Base-by-base conservation (phyloP, 2,888 invertebrate genomes). In the Leucoptera coffeella region DNA sequence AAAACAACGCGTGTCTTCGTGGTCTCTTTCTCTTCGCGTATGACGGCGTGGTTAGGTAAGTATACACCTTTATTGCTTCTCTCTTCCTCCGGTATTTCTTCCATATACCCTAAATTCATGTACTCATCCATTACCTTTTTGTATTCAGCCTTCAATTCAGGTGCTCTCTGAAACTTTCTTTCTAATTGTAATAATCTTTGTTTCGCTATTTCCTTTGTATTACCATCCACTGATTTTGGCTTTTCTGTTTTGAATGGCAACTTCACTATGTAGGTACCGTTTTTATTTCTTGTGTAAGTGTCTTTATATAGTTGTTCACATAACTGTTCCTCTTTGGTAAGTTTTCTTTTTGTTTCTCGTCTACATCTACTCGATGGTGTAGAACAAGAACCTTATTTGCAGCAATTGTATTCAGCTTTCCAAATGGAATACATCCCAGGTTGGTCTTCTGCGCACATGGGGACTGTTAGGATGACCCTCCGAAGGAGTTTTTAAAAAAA, bases 21-120 rank as follows among this genome's bases (percentile, higher is more conserved):
- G 40, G 0, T 42, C 3, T 25, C 26, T 13, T 31, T 38, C 19
- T 42, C 40, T 6, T 39, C 32, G 3, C 38, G 32, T 4, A 42
- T 17, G 1, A 47, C 40, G 0, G 40, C 36, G 15, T 40, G 43
- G 26, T 45, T 43, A 5, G 45, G 43, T 17, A 45, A 26, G 23
- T 41, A 42, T 1, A 37, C 35, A 2, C 32, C 25, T 3, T 29
- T 11, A 9, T 13, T 15, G 3, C 26, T 29, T 1, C 12, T 13
- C 12, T 28, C 14, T 6, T 35, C 26, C n/a, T 15, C 22, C 13
- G 30, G 23, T 2, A 35, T 28, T 15, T n/a, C n/a, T n/a, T n/a
- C n/a, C n/a, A n/a, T n/a, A n/a, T n/a, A n/a, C n/a, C n/a, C n/a
- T n/a, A n/a, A 10, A 7, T 20, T 35, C 34, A 33, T 36, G 19